phyloP scores from a whole-genome alignment of 2,888 invertebrate genomes.

The Diarsia dahlii region DNA sequence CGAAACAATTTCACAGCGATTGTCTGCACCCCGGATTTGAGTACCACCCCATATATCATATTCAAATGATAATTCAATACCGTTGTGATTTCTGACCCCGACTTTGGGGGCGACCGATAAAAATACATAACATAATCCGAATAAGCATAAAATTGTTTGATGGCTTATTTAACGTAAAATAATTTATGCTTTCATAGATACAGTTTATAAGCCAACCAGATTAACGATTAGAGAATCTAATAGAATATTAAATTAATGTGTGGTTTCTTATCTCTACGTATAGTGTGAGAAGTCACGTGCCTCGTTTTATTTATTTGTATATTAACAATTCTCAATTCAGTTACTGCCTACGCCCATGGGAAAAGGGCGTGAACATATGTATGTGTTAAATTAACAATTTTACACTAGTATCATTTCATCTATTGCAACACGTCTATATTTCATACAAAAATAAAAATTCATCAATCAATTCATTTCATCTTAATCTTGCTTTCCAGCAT shows the following conservation, averaged over 20 bases:
- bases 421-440: too few relatives aligned
- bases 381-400: too few relatives aligned
- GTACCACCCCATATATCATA: conserved; percentile 85
- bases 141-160: conserved; percentile 87
- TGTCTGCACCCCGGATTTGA: conserved; percentile 82
- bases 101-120: conserved; percentile 81
- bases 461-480: too few relatives aligned
- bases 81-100: conserved; percentile 84
- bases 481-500: too few relatives aligned
- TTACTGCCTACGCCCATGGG: too few relatives aligned
- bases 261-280: conserved; percentile 76
- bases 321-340: too few relatives aligned
- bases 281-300: conserved; percentile 69
- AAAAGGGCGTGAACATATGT: too few relatives aligned
- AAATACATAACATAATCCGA: conserved; percentile 79
- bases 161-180: conserved; percentile 80
- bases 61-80: conserved; percentile 90
- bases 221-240: conserved; percentile 83
- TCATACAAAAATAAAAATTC: too few relatives aligned
- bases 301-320: too few relatives aligned
- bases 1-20: conserved; percentile 84
- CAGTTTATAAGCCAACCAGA: conserved; percentile 73
- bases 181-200: conserved; percentile 85
- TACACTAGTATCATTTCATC: too few relatives aligned
- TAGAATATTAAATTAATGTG: conserved; percentile 85